A percentile compares a stretch with the other conserved stretches of the same genome.
Conservation (phyloP, 2,888 invertebrate genomes). For the Venusia cambrica region DNA sequence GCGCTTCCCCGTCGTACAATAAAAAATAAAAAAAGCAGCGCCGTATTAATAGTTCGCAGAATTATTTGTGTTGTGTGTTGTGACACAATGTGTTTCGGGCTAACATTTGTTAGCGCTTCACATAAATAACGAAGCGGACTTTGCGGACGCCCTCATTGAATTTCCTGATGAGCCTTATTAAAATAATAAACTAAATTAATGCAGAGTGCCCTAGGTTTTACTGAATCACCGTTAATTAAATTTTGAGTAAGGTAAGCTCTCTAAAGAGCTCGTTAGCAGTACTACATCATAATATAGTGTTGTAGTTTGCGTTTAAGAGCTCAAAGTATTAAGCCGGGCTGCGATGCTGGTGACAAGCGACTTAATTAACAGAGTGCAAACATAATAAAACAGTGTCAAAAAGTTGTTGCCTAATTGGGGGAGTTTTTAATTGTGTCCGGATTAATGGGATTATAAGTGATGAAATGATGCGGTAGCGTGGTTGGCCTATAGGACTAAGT, state of each 20-base stretch:
- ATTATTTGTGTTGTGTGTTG: background rate
- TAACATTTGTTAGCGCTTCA: background rate
- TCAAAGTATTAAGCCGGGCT: conserved; percentile 65
- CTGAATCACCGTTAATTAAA: conserved; percentile 55
- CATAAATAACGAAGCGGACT: background rate
- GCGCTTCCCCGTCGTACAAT: too few relatives aligned
- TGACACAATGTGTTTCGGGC: too few relatives aligned
- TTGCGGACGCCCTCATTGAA: conserved; percentile 5
- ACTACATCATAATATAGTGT: conserved; percentile 57
- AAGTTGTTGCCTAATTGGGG: conserved; percentile 35
- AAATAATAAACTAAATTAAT: conserved; percentile 17
- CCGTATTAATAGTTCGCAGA: background rate
- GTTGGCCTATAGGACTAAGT: background rate
- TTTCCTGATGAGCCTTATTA: conserved; percentile 18
- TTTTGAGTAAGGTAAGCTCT: conserved; percentile 50
- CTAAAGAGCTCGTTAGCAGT: conserved; percentile 54
- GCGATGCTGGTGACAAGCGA: conserved; percentile 62
- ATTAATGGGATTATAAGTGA: conserved; percentile 24
- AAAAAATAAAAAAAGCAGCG: too few relatives aligned
- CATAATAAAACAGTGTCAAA: conserved; percentile 48
- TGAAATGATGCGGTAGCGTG: conserved; percentile 9
- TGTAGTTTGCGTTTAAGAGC: conserved; percentile 66
- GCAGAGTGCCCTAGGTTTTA: conserved; percentile 29
- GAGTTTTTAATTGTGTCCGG: conserved; percentile 25
- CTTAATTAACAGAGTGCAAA: conserved; percentile 65